Percentiles rank a stretch among this genome's conserved stretches.
phyloP scores from a whole-genome alignment of 2,113 vertebrate genomes.

The Salvelinus fontinalis region DNA sequence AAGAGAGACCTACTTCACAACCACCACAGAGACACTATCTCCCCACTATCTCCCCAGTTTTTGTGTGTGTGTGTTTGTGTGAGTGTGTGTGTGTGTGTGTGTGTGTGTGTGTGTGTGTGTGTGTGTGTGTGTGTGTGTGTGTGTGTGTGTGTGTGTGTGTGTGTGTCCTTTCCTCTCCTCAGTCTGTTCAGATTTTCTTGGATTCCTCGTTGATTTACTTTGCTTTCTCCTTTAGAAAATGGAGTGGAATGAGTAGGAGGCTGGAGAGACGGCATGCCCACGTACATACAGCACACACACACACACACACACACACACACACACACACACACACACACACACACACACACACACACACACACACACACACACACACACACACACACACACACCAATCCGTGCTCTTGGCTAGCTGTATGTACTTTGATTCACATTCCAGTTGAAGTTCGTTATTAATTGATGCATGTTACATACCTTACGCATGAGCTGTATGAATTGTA shows the following conservation, averaged over 20 bases:
- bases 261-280: background rate
- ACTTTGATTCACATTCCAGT: conserved; percentile 14
- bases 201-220: conserved; percentile 33
- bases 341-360: too few species aligned
- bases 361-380: too few species aligned
- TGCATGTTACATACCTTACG: conserved; percentile 37
- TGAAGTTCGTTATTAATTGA: conserved; percentile 34
- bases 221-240: conserved; percentile 13
- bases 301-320: too few species aligned
- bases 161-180: conserved; percentile 30
- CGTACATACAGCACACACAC: too few species aligned
- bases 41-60: background rate
- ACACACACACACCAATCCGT: too few species aligned
- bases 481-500: conserved; percentile 21
- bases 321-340: too few species aligned
- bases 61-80: background rate
- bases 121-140: conserved; percentile 18
- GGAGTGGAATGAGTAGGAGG: conserved; percentile 19
- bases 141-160: conserved; percentile 6
- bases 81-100: conserved; percentile 19
- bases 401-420: background rate
- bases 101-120: conserved; percentile 7
- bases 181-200: conserved; percentile 40
- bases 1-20: conserved; percentile 51
- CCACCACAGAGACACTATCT: background rate